Conservation (phyloP, 2,888 invertebrate species). For the Cheilosia pagana region DNA sequence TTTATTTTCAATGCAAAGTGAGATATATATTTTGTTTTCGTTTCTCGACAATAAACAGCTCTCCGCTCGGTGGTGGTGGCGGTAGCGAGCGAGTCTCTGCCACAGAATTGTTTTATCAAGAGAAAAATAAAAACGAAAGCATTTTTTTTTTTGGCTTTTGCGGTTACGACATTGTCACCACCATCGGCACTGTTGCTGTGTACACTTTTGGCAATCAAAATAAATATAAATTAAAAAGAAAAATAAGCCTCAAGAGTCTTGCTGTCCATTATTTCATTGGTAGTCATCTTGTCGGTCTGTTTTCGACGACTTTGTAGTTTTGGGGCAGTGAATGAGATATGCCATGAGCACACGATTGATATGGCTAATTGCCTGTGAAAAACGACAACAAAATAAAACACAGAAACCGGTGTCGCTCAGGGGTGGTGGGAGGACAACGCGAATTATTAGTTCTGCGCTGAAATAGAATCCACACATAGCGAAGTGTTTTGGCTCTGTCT, state of each 20-base stretch:
- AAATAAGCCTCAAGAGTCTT: conserved; percentile 35
- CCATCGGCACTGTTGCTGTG: conserved; percentile 63
- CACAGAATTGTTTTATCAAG: conserved; percentile 55
- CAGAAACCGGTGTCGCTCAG: background rate
- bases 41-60: conserved; percentile 22
- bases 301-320: conserved; percentile 21
- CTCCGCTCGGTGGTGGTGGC: conserved; percentile 18
- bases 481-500: background rate
- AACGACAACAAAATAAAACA: conserved; percentile 35
- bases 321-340: conserved; percentile 10
- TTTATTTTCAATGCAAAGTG: conserved; percentile 20
- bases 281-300: conserved; percentile 11
- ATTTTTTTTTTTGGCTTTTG: conserved; percentile 1
- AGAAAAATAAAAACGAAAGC: background rate
- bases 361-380: conserved; percentile 59
- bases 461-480: conserved; percentile 27
- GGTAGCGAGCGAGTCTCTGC: conserved; percentile 6
- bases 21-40: conserved; percentile 6
- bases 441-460: conserved; percentile 10
- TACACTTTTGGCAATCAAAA: conserved; percentile 64
- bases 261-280: background rate
- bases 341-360: conserved; percentile 56
- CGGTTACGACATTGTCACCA: conserved; percentile 29
- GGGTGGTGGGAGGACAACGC: background rate
- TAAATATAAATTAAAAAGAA: conserved; percentile 32